Evolutionary conservation across 2,888 invertebrate species (phyloP), one percentile per base, ranked within the genome.

Genomic region (Silvanus unidentatus): DNA sequence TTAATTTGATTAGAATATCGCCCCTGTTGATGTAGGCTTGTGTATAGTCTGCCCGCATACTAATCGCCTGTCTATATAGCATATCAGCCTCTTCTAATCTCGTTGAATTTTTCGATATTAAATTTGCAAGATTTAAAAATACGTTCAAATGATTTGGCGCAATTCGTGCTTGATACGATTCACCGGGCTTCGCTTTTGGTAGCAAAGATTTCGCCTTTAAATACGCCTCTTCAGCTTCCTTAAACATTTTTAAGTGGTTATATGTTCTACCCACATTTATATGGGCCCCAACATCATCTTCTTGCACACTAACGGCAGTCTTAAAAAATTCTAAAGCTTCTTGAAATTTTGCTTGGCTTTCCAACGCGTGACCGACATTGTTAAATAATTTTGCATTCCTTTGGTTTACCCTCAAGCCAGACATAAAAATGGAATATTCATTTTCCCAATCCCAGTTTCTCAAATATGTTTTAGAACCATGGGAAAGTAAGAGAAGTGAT

Each of bases 11-110:
- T 54, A 96, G 78, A 65, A 97, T 90, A 73, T 97, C 96, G 0
- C 96, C 97, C 44, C 96, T 82, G 74, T 97, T 97, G 57, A 97
- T 97, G 69, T 97, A 97, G 6, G 96, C 97, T 70, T 94, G 90
- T 0, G 92, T 84, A 69, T 95, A 95, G 75, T 97, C 96, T 1
- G 95, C 86, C 54, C 97, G 77, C 97, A 97, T 97, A 66, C 94
- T 93, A 55, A 97, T 96, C 9, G 96, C 97, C 71, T 95, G 95
- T 48, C 93, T 77, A 65, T 96, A 94, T 39, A 96, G 71, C 78
- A 90, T 79, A 72, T 97, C 96, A 0, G 97, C 97, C 72, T 97
- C 96, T 70, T 92, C 90, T 43, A 97, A 73, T 43, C 96, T 78
- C 2, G 92, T 91, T 16, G 86, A 85, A 71, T 97, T 94, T 66